Percentiles rank a stretch among this genome's conserved stretches.
phyloP scores from a whole-genome alignment of 2,797 vertebrate genomes.

The Dendrocincla fuliginosa region DNA sequence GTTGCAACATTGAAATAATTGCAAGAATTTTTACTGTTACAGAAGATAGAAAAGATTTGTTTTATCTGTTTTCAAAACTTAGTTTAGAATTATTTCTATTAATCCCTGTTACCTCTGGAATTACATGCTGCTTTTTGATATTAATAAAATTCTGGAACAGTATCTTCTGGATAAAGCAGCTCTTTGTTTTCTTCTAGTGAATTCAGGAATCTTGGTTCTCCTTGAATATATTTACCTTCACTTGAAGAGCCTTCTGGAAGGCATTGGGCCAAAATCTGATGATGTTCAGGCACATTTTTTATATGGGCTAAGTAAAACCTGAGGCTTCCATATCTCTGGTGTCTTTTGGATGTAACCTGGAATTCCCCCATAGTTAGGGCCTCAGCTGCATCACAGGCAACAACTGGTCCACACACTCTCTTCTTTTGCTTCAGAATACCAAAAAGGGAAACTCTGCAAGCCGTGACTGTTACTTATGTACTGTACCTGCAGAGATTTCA shows the following conservation, averaged over 20 bases:
- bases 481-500: not conserved
- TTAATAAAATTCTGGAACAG: not conserved
- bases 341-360: not conserved
- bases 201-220: not conserved
- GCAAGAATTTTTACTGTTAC: not conserved
- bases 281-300: not conserved
- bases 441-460: not conserved
- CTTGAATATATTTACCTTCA: not conserved
- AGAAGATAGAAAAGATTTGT: not conserved
- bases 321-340: not conserved
- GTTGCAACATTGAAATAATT: not conserved
- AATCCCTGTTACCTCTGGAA: not conserved
- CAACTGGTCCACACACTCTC: fast-evolving
- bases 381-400: not conserved
- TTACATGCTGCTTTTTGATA: not conserved
- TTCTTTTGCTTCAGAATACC: not conserved
- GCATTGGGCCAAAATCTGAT: too few relatives aligned
- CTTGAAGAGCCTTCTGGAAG: not conserved
- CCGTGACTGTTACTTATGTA: fast-evolving
- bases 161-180: not conserved
- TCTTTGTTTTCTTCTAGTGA: not conserved
- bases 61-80: not conserved
- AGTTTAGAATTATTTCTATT: not conserved
- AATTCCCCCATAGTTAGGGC: not conserved
- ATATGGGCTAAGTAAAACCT: not conserved